Conservation (phyloP, 2,113 vertebrate genomes). For the Hylia prasina region DNA sequence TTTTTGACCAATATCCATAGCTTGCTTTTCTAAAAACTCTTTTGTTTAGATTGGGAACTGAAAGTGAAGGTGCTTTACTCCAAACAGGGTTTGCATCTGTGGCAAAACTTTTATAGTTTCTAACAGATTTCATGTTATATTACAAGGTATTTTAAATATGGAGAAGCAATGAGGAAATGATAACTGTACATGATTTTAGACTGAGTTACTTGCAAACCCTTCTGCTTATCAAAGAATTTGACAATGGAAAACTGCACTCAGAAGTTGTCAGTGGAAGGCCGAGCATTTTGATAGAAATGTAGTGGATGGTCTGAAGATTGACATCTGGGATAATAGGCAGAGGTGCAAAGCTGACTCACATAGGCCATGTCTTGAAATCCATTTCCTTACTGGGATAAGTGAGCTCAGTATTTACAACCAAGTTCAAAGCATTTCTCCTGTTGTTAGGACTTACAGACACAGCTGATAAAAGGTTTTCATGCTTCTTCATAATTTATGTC, state of each 20-base stretch:
- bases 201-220: not conserved
- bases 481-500: not conserved
- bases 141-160: not conserved
- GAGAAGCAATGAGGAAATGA: not conserved
- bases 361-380: accelerated
- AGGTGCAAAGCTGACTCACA: not conserved
- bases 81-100: not conserved
- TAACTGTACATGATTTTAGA: not conserved
- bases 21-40: not conserved
- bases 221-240: not conserved
- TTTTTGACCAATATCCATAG: accelerated
- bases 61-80: not conserved
- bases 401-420: not conserved
- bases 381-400: not conserved
- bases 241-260: accelerated
- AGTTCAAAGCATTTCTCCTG: not conserved
- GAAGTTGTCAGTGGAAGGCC: not conserved
- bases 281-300: not conserved
- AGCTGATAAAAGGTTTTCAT: not conserved
- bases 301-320: not conserved
- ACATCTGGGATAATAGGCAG: not conserved
- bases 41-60: not conserved
- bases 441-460: not conserved
- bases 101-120: not conserved
- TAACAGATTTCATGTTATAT: not conserved